Evolutionary conservation across 2,113 vertebrate species (phyloP).

Genomic region (Epinephelus fuscoguttatus): DNA sequence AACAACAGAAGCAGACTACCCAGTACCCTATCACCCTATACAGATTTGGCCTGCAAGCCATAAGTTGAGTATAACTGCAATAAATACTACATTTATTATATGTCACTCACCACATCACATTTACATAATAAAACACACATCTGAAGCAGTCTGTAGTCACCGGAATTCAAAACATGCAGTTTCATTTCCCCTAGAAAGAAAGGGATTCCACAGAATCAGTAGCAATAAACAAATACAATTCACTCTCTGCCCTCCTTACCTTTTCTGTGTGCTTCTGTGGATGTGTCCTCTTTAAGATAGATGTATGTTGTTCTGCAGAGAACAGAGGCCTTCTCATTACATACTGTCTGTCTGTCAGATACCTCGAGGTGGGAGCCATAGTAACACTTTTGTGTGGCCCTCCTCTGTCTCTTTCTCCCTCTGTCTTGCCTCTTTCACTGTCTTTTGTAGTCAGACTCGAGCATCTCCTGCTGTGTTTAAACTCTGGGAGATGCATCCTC

Average conservation of each 20-base stretch:
- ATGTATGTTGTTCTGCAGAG: slow-evolving; percentile 53
- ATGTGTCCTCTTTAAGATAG: slow-evolving; percentile 75
- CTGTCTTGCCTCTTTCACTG: background rate
- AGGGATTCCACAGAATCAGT: background rate
- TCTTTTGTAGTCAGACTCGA: background rate
- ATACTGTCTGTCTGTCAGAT: slow-evolving; percentile 65
- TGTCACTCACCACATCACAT: background rate
- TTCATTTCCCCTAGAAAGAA: background rate
- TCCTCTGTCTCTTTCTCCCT: slow-evolving; percentile 7
- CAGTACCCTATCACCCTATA: no score
- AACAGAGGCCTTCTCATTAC: slow-evolving; percentile 53
- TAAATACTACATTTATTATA: no score
- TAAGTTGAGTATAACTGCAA: no score
- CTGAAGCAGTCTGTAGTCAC: background rate
- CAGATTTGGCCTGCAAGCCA: no score
- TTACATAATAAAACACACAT: background rate
- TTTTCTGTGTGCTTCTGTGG: slow-evolving; percentile 29
- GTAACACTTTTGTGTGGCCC: slow-evolving; percentile 52
- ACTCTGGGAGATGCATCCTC: slow-evolving; percentile 30
- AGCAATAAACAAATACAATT: no score
- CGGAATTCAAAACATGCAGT: background rate
- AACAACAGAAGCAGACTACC: no score
- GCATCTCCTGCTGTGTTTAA: slow-evolving; percentile 11
- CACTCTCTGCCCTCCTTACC: slow-evolving; percentile 60
- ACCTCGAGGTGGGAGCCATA: slow-evolving; percentile 69